Conservation (phyloP, 2,113 vertebrate genomes). For the Chiloscyllium plagiosum region DNA sequence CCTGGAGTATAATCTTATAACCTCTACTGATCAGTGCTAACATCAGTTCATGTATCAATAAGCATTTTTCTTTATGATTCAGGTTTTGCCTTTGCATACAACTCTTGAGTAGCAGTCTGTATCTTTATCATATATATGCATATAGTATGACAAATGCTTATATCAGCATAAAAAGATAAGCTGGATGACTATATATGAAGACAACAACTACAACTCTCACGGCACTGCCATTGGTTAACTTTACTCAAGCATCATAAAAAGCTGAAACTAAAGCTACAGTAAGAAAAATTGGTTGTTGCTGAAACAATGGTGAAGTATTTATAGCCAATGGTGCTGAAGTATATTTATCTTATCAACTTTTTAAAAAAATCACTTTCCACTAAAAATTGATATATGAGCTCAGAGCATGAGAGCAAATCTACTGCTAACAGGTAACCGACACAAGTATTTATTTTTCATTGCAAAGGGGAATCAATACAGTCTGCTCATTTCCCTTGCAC, state of each 20-base stretch:
- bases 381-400: conserved; percentile 62
- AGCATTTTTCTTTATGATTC: conserved; percentile 37
- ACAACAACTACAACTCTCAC: conserved; percentile 97
- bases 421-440: conserved; percentile 65
- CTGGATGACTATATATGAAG: conserved; percentile 95
- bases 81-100: conserved; percentile 56
- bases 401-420: conserved; percentile 77
- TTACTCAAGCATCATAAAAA: conserved; percentile 78
- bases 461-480: conserved; percentile 60
- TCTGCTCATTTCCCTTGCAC: conserved; percentile 65
- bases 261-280: conserved; percentile 24
- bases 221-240: conserved; percentile 91
- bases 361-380: conserved; percentile 48
- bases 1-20: conserved; percentile 52
- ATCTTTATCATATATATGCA: conserved; percentile 75
- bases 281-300: conserved; percentile 13
- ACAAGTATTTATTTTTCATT: conserved; percentile 64
- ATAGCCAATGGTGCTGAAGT: conserved; percentile 34
- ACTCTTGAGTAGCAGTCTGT: conserved; percentile 57
- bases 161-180: conserved; percentile 84
- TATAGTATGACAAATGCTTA: conserved; percentile 81
- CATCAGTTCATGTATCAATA: conserved; percentile 63
- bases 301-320: conserved; percentile 36
- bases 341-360: conserved; percentile 42
- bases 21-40: conserved; percentile 68